Conservation (phyloP, 2,113 vertebrate genomes). For the Misgurnus anguillicaudatus region DNA sequence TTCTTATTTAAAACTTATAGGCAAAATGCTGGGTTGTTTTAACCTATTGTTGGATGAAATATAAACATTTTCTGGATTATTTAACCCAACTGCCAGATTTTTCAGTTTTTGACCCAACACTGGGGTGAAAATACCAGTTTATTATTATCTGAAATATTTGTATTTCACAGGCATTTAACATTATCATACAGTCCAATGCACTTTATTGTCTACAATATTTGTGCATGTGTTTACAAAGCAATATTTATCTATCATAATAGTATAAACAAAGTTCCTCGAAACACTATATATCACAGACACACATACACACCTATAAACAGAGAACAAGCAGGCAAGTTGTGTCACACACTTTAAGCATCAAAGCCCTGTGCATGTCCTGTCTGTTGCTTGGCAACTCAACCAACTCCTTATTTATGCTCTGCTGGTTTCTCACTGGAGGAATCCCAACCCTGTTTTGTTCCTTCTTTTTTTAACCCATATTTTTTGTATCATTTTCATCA, state of each 20-base stretch:
- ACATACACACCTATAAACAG: constrained; percentile 4
- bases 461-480: neutral
- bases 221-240: neutral
- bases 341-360: constrained; percentile 48
- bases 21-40: too few species aligned
- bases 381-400: constrained; percentile 59
- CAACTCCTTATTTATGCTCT: constrained; percentile 44
- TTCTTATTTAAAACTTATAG: too few species aligned
- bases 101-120: too few species aligned
- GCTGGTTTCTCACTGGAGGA: constrained; percentile 37
- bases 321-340: constrained; percentile 33
- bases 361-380: constrained; percentile 42
- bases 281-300: constrained; percentile 5
- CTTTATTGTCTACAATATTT: neutral
- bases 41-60: too few species aligned
- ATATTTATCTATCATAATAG: neutral
- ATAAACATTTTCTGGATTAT: too few species aligned
- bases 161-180: neutral
- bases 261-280: neutral
- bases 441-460: constrained; percentile 18
- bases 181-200: neutral
- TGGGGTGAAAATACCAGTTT: too few species aligned
- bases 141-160: neutral
- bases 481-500: neutral
- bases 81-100: too few species aligned